phyloP scores from a whole-genome alignment of 2,797 vertebrate genomes.

The Molothrus aeneus region DNA sequence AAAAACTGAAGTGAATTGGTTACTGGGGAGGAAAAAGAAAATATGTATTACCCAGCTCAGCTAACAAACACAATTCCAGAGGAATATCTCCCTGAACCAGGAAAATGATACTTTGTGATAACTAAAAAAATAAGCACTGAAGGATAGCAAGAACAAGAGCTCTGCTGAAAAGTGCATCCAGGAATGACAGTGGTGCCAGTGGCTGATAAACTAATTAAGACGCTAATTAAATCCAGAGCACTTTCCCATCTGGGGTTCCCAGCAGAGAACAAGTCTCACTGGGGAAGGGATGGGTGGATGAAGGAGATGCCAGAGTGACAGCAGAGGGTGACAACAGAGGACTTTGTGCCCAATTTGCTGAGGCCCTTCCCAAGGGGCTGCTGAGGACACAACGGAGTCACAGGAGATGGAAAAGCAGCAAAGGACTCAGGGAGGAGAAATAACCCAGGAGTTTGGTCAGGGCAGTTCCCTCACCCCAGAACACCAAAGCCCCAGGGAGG shows the following conservation, averaged over 20 bases:
- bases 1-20: neutral
- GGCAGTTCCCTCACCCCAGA: neutral
- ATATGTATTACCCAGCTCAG: neutral
- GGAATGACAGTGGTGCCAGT: neutral
- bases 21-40: neutral
- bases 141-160: neutral
- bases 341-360: neutral
- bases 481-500: accelerated
- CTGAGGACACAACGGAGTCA: accelerated
- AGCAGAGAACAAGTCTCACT: neutral
- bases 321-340: neutral
- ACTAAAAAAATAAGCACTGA: neutral
- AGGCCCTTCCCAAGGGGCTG: neutral
- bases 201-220: neutral
- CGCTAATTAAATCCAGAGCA: slow-evolving; percentile 37
- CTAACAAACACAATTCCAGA: neutral
- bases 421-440: neutral
- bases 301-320: neutral
- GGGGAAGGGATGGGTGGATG: neutral
- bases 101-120: neutral
- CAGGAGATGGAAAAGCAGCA: neutral
- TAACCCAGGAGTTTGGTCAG: neutral
- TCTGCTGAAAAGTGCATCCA: neutral
- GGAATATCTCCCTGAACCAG: neutral
- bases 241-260: neutral